Evolutionary conservation across 1,140 invertebrate genomes (phyloP).

Genomic region (Drosophila murphyi): DNA sequence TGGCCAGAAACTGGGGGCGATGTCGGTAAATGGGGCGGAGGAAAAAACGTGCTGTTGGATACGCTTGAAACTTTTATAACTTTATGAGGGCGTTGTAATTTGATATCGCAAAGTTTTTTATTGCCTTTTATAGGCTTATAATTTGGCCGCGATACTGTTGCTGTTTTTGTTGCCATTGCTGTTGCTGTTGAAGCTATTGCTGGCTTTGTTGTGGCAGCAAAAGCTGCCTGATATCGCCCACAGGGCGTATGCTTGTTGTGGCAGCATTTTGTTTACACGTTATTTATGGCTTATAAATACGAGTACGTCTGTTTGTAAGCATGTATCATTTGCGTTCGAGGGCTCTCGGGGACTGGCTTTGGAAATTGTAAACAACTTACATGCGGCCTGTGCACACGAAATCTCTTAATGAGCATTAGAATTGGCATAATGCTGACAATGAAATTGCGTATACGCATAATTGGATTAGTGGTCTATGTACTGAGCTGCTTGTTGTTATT

Average conservation of each 20-base stretch:
- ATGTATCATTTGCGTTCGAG: conserved; percentile 47
- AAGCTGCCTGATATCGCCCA: conserved; percentile 31
- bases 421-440: conserved; percentile 54
- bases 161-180: conserved; percentile 37
- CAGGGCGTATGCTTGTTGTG: conserved; percentile 65
- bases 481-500: conserved; percentile 29
- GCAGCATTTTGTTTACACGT: conserved; percentile 77
- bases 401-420: conserved; percentile 74
- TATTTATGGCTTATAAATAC: conserved; percentile 81
- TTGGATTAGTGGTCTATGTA: conserved; percentile 58
- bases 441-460: conserved; percentile 66
- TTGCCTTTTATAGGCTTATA: conserved; percentile 82
- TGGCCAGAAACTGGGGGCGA: conserved; percentile 27
- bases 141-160: conserved; percentile 78
- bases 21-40: conserved; percentile 5
- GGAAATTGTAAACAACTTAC: conserved; percentile 72
- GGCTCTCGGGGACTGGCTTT: conserved; percentile 24
- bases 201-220: conserved; percentile 41
- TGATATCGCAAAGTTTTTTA: conserved; percentile 82
- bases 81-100: conserved; percentile 81
- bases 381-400: conserved; percentile 64
- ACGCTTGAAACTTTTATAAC: conserved; percentile 82
- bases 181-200: conserved; percentile 17
- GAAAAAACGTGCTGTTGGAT: conserved; percentile 69
- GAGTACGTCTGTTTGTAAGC: conserved; percentile 21